These are phyloP conservation scores for Platorchestia sp. DNA, from an alignment of 1,140 invertebrate species.

Conservation along the genomic window DNA sequence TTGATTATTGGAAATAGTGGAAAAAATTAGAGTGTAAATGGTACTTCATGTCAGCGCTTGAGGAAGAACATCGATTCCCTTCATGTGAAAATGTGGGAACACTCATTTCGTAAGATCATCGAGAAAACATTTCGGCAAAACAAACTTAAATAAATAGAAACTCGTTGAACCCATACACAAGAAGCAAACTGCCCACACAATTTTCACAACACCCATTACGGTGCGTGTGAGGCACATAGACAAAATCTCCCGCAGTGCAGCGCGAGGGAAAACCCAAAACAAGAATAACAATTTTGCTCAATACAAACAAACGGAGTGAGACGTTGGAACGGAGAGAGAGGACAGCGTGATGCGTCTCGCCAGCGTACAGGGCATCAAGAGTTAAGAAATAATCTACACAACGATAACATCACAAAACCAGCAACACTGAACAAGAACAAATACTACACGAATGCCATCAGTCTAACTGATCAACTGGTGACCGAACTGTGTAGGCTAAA, in stretches of 20 bases:
- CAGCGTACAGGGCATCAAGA: background rate
- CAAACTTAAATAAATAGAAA: background rate
- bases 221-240: no score
- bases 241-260: background rate
- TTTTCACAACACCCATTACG: no score
- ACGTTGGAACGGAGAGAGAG: background rate
- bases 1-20: background rate
- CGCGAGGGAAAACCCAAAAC: background rate
- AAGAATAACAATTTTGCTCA: background rate
- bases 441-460: constrained; percentile 21
- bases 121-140: background rate
- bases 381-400: constrained; percentile 17
- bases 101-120: background rate
- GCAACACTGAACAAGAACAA: constrained; percentile 11
- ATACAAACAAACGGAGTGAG: background rate
- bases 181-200: background rate
- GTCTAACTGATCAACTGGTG: background rate
- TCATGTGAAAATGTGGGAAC: background rate
- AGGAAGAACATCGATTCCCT: background rate
- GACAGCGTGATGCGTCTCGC: background rate
- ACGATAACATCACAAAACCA: constrained; percentile 3
- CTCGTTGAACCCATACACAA: background rate
- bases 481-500: background rate
- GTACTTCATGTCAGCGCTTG: background rate
- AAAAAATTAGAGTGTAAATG: background rate